Conservation (phyloP, 2,113 vertebrate genomes). For the Labrus mixtus region DNA sequence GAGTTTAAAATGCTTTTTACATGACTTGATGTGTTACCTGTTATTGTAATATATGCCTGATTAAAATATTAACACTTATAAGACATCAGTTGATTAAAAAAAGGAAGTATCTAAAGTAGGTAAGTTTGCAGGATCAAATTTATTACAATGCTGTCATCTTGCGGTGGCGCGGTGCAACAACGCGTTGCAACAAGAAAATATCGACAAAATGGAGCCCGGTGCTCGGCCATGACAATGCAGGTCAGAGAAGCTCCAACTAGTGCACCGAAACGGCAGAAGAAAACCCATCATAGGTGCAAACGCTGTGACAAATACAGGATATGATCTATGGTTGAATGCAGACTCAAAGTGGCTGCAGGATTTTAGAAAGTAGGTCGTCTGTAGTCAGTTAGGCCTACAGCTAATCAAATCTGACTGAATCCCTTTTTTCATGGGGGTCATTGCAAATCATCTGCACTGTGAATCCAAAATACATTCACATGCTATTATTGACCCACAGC, state of each 20-base stretch:
- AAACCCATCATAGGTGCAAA: too few species aligned
- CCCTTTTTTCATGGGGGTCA: neutral
- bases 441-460: neutral
- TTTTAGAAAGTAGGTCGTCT: neutral
- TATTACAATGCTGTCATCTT: slow-evolving; percentile 59
- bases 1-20: slow-evolving; percentile 15
- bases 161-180: slow-evolving; percentile 6
- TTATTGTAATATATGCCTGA: neutral
- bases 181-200: slow-evolving; percentile 18
- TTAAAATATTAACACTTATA: slow-evolving; percentile 2
- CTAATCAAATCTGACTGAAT: neutral
- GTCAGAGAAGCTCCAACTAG: slow-evolving; percentile 56
- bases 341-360: neutral
- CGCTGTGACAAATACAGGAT: neutral
- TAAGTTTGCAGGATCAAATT: neutral
- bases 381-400: neutral
- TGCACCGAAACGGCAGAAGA: slow-evolving; percentile 1
- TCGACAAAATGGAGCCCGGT: slow-evolving; percentile 82
- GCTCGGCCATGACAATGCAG: slow-evolving; percentile 79
- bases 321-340: neutral
- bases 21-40: neutral
- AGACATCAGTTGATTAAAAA: slow-evolving; percentile 1
- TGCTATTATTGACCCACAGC: neutral
- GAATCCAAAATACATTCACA: neutral
- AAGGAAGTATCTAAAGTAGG: neutral